phyloP scores from a whole-genome alignment of 2,113 vertebrate genomes.

The Machaerirhynchus nigripectus region DNA sequence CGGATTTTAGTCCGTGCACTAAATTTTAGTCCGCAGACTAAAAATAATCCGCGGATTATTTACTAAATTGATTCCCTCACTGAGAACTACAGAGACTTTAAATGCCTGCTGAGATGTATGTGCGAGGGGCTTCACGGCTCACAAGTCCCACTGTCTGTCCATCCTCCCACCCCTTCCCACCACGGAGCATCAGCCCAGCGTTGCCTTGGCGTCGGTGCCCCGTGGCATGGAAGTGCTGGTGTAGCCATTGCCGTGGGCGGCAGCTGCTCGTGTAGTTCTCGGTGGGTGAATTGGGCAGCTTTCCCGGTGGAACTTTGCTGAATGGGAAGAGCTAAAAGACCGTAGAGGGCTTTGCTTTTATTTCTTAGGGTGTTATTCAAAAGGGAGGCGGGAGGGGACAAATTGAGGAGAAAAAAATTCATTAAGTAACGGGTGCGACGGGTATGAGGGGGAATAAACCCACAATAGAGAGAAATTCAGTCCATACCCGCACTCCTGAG shows the following conservation, averaged over 20 bases:
- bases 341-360: conserved; percentile 16
- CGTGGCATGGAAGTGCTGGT: conserved; percentile 67
- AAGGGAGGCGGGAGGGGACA: conserved; percentile 31
- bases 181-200: conserved; percentile 34
- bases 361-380: conserved; percentile 55
- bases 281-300: conserved; percentile 76
- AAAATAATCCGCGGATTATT: conserved; percentile 85
- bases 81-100: conserved; percentile 74
- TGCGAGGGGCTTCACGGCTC: conserved; percentile 57
- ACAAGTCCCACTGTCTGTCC: background rate
- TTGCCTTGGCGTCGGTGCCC: conserved; percentile 2
- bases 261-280: conserved; percentile 73
- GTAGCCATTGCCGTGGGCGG: background rate
- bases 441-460: conserved; percentile 72
- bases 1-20: conserved; percentile 77
- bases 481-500: conserved; percentile 76
- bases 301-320: conserved; percentile 66
- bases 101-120: background rate
- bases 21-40: conserved; percentile 86
- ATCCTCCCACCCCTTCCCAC: conserved; percentile 54
- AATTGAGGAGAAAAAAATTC: conserved; percentile 47
- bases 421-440: conserved; percentile 56
- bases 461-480: conserved; percentile 63
- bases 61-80: conserved; percentile 77
- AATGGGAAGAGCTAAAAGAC: conserved; percentile 63